Base-by-base conservation (phyloP, 2,888 invertebrate species). In the Oeneis ivallda region DNA sequence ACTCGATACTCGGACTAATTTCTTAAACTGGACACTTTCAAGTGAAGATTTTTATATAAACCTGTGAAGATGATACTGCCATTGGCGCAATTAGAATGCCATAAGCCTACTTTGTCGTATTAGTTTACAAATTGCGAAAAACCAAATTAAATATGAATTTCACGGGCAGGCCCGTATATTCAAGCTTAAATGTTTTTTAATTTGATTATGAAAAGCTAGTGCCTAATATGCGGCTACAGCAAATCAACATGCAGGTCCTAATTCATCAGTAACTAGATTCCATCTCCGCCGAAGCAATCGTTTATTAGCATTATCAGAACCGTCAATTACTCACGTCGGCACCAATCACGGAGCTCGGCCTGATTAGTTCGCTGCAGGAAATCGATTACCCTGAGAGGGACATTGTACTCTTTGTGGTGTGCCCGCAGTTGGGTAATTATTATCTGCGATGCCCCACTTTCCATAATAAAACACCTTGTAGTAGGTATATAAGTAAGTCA, bases 301-400 rank as follows among this genome's bases (percentile, higher is more conserved):
- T 54, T 37, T 60, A 60, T 65, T 65, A 60, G 54, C 54, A n/a
- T 54, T 60, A 60, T 65, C 49, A 60, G 65, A 60, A 53, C 50
- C 64, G 54, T 62, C 54, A 54, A 62, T 62, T 62, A 62, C 62
- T 54, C 62, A 62, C 54, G 54, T 45, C 54, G 45, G 62, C 17
- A 61, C 62, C 62, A 62, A 62, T 53, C 53, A 62, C 62, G 54
- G 34, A 54, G 45, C 45, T 45, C 54, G 54, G 53, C 62, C 62
- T 62, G 62, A 62, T 62, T 62, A 62, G 62, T 62, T 62, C 43
- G 45, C 61, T 61, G 45, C 62, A 53, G 62, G 43, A 53, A 62
- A 62, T 62, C 53, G 54, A 54, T 62, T 54, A 62, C 62, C 41
- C 61, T 61, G 61, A 61, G 34, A 61, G 61, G 61, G 61, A 61